Base-by-base conservation (phyloP, 2,113 vertebrate species). In the Campylomormyrus numenius region DNA sequence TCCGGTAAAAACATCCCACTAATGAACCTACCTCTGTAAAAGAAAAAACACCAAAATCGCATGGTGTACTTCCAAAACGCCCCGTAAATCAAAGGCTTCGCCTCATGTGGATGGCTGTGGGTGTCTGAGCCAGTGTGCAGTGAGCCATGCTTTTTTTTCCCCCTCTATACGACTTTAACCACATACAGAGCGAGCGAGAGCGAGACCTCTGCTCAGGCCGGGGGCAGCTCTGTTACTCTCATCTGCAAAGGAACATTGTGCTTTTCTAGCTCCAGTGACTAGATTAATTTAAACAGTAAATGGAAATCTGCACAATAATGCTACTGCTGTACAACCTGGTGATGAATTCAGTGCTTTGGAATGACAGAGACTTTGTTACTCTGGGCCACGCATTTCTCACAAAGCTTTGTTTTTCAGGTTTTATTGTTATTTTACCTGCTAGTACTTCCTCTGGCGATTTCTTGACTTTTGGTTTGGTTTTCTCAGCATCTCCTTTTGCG, bases 381-480 rank as follows among this genome's bases (percentile, higher is more conserved):
- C 74, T 80, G 31, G 15, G 21, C 2, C 2, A 48, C 48, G 10
- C 83, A 11, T 85, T 85, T 48, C 24, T n/a, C 39, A 42, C 42
- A 85, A 85, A 85, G 80, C 39, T 31, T 49, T 87, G 24, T 52
- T 52, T 52, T 27, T 87, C 39, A 11, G 11, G 5, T 50, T 49
- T 24, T 48, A 19, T 24, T 42, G 0, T 8, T 35, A 39, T 35
- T 93, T 92, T 94, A 96, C 96, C 95, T 95, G 94, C 95, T 89
- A 95, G 93, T 0, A 95, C 89, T 52, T 95, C 95, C 88, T 96
- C 94, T 10, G 95, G 93, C 48, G 95, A 94, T 91, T 96, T 96
- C 93, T 95, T 96, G 91, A 92, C 94, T 91, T 95, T 95, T 39
- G 93, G 86, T 91, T 96, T 96, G 0, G 89, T 35, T 85, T 90